Base-by-base conservation (phyloP, 2,113 vertebrate species). In the Cardinalis cardinalis region DNA sequence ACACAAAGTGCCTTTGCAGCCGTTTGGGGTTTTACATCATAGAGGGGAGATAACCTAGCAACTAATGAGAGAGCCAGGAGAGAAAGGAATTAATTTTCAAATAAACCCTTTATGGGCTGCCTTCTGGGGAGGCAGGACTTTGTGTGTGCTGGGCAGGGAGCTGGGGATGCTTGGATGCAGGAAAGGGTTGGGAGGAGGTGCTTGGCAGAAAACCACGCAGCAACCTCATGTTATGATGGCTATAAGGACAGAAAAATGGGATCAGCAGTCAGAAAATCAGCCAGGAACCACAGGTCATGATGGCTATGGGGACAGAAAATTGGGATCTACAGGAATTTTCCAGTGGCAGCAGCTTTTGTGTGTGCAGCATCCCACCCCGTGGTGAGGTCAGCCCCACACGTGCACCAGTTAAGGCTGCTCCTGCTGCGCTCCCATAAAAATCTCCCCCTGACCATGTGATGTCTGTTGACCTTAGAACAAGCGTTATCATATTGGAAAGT, bases 1-100 rank as follows among this genome's bases (percentile, higher is more conserved):
- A 69, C 82, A 83, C 90, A 78, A 95, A 96, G 95, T 92, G 94
- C 90, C 94, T 96, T 85, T 95, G 95, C 95, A 96, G 95, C 95
- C 3, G 9, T 88, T 63, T 87, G 69, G 43, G 48, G 75, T 63
- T 94, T 94, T 94, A 83, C 84, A 89, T 89, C 90, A 64, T 86
- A 36, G 8, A 89, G 83, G 74, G 84, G 68, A 60, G 92, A 91
- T 92, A 96, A 85, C 94, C 86, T 88, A 94, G 94, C 94, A 95
- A 94, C 93, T 95, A 80, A 92, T 53, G 87, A 95, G 91, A 28
- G 63, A 89, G 69, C 49, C 74, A 80, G 64, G 20, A 69, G 82
- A 82, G 73, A 95, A 94, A 96, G 76, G 89, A 85, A 94, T 94
- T 83, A 55, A 87, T 94, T 88, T 64, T 75, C 41, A 63, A 75